phyloP scores from a whole-genome alignment of 2,888 invertebrate genomes.

The Agrochola litura region DNA sequence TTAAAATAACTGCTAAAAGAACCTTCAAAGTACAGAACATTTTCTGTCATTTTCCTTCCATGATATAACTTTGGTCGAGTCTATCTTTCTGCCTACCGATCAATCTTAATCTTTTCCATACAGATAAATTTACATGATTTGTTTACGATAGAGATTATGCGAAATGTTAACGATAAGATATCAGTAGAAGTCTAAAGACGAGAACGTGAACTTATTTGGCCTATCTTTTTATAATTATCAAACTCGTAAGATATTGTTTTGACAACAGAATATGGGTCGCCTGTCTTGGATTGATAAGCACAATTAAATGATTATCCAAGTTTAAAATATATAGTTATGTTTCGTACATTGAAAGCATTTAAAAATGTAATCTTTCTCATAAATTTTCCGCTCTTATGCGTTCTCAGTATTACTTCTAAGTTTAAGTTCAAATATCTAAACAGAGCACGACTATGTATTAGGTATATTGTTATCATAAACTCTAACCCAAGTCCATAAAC shows the following conservation, averaged over 20 bases:
- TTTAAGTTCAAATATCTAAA: slow-evolving; percentile 23
- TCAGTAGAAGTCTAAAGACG: slow-evolving; percentile 28
- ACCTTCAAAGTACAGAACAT: slow-evolving; percentile 29
- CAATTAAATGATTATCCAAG: slow-evolving; percentile 37
- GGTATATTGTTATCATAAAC: slow-evolving; percentile 30
- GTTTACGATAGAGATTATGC: slow-evolving; percentile 58
- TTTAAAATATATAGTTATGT: slow-evolving; percentile 18
- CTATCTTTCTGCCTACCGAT: slow-evolving; percentile 37
- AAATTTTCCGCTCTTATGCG: slow-evolving; percentile 29
- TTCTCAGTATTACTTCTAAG: not conserved
- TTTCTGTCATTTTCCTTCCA: slow-evolving; percentile 15
- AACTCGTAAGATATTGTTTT: slow-evolving; percentile 47
- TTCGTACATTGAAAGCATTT: not conserved
- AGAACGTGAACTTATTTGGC: slow-evolving; percentile 33
- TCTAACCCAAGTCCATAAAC: slow-evolving; percentile 37
- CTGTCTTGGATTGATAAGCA: slow-evolving; percentile 30
- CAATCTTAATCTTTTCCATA: slow-evolving; percentile 60
- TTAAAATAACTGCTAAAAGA: slow-evolving; percentile 31
- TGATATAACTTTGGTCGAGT: slow-evolving; percentile 36
- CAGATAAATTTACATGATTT: slow-evolving; percentile 62
- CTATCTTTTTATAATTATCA: slow-evolving; percentile 44
- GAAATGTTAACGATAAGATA: slow-evolving; percentile 46
- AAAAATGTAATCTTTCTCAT: slow-evolving; percentile 18
- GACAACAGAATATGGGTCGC: slow-evolving; percentile 49
- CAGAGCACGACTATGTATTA: slow-evolving; percentile 32